These are phyloP conservation scores for Indicator maculatus DNA, from an alignment of 2,113 vertebrate genomes.

Conservation along the genomic window DNA sequence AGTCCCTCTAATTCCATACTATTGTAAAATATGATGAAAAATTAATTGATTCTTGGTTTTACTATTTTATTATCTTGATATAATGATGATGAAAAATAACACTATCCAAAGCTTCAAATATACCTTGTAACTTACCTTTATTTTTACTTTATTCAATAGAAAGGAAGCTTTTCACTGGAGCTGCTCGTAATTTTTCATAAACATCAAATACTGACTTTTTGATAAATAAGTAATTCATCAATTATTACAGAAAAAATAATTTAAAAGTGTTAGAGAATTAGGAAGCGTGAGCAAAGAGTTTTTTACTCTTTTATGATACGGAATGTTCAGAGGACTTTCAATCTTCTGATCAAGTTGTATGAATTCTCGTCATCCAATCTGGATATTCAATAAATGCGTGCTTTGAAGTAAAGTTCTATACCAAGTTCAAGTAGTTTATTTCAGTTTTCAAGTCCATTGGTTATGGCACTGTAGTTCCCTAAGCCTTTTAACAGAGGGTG, in stretches of 20 bases:
- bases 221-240: not conserved
- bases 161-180: not conserved
- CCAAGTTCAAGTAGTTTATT: not conserved
- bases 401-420: not conserved
- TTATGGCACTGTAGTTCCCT: not conserved
- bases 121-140: not conserved
- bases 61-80: not conserved
- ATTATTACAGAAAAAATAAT: not conserved
- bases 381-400: fast-evolving
- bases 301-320: not conserved
- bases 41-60: not conserved
- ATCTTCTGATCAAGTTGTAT: not conserved
- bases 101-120: not conserved
- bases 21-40: not conserved
- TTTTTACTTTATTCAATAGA: not conserved
- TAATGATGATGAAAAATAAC: not conserved
- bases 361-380: not conserved
- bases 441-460: not conserved
- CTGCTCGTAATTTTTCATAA: not conserved
- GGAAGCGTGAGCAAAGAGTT: not conserved
- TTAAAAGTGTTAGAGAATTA: not conserved
- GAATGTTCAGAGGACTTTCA: not conserved
- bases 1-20: not conserved
- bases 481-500: not conserved
- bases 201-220: not conserved